phyloP scores from a whole-genome alignment of 2,888 invertebrate genomes.

The Nomada ruficornis region DNA sequence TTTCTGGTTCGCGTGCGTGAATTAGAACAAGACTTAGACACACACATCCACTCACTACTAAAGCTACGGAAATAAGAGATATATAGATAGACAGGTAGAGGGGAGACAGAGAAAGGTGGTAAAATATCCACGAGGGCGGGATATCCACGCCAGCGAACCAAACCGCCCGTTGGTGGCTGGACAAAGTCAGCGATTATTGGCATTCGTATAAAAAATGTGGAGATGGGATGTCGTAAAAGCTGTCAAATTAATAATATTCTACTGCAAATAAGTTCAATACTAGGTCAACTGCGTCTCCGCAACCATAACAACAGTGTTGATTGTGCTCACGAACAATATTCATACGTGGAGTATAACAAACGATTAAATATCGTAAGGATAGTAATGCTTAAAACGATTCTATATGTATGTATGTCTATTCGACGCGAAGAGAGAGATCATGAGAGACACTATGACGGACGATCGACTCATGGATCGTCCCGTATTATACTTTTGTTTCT shows the following conservation, averaged over 20 bases:
- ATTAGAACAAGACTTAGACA: constrained; percentile 71
- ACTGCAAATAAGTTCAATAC: constrained; percentile 84
- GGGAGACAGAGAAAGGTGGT: background rate
- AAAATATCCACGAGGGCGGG: constrained; percentile 10
- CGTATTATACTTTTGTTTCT: background rate
- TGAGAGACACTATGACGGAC: background rate
- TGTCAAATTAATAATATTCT: constrained; percentile 84
- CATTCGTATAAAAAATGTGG: constrained; percentile 69
- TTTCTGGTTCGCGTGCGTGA: constrained; percentile 81
- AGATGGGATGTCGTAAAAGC: constrained; percentile 80
- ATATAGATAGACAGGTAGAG: constrained; percentile 3
- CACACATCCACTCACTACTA: constrained; percentile 83
- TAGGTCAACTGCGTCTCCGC: constrained; percentile 84
- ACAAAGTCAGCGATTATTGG: constrained; percentile 69
- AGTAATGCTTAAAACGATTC: background rate
- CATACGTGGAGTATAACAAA: background rate
- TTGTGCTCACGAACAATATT: constrained; percentile 45
- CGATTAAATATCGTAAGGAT: background rate
- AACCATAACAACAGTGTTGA: constrained; percentile 83
- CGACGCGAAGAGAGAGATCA: constrained; percentile 59
- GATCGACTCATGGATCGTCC: background rate
- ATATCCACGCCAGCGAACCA: constrained; percentile 74
- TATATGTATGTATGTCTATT: constrained; percentile 10
- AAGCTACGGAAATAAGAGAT: constrained; percentile 56
- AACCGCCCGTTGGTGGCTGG: constrained; percentile 57